phyloP scores from a whole-genome alignment of 2,888 invertebrate genomes.

The Hirtodrosophila cameraria region DNA sequence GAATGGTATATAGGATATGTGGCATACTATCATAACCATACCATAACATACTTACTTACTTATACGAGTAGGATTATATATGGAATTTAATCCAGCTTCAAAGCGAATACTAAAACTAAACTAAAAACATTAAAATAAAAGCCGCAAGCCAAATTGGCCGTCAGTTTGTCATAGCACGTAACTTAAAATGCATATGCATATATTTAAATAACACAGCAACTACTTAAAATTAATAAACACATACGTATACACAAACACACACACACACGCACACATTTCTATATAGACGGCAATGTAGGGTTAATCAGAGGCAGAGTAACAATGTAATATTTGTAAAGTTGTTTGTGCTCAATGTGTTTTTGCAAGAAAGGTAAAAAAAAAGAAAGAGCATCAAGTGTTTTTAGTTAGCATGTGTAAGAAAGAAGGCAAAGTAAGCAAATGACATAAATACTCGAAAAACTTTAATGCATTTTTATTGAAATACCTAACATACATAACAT shows the following conservation, averaged over 20 bases:
- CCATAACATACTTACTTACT: conserved; percentile 29
- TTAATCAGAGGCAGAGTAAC: conserved; percentile 56
- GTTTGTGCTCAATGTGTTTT: conserved; percentile 60
- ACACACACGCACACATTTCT: conserved; percentile 12
- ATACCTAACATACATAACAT: conserved; percentile 40
- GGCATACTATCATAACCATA: conserved; percentile 18
- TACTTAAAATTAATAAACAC: conserved; percentile 39
- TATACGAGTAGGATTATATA: conserved; percentile 32
- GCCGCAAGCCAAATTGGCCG: conserved; percentile 64
- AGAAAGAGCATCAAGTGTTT: conserved; percentile 38
- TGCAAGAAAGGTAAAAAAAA: conserved; percentile 16
- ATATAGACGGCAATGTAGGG: conserved; percentile 47
- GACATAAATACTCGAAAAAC: conserved; percentile 76
- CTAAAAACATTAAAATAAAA: conserved; percentile 20
- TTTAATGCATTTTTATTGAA: conserved; percentile 71
- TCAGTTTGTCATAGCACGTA: conserved; percentile 71
- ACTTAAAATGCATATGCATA: conserved; percentile 51
- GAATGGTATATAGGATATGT: conserved; percentile 24
- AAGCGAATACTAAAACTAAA: conserved; percentile 42
- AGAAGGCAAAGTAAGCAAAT: conserved; percentile 65
- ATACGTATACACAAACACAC: conserved; percentile 4
- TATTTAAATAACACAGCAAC: conserved; percentile 30
- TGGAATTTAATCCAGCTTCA: conserved; percentile 35
- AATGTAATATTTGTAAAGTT: conserved; percentile 73
- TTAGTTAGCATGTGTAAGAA: conserved; percentile 64